Base-by-base conservation (phyloP, 2,113 vertebrate genomes). In the Pangasianodon hypophthalmus region DNA sequence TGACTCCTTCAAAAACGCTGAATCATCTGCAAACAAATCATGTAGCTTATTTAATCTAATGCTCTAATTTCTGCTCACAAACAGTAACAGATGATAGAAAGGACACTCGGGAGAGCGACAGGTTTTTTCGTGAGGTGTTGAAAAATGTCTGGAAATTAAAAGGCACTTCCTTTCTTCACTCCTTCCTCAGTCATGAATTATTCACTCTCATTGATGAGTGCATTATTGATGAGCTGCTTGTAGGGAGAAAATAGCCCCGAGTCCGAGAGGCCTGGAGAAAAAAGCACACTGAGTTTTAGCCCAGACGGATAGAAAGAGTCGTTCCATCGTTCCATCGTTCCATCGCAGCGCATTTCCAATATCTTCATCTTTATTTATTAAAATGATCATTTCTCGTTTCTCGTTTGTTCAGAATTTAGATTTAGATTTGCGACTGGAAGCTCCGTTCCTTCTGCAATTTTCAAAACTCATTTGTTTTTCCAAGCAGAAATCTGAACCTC, bases 181-280 rank as follows among this genome's bases (percentile, higher is more conserved):
- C 26, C 52, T 41, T 84, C 56, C 16, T 32, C 58, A 14, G 32
- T 11, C 21, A 56, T 91, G 52, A 80, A 88, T 90, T 50, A 67
- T 90, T 87, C 37, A 85, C 44, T 18, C 73, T 1, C 86, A 88
- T 56, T 88, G 60, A 90, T 82, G 48, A 52, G n/a, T 91, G 69
- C 67, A 90, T 90, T 84, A 88, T 90, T 90, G 87, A 90, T 90
- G 56, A 90, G 83, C 19, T 24, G 54, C 58, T 54, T 69, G 82
- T 69, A 60, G 54, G n/a, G 64, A 80, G 73, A 75, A 88, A 88
- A 79, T 41, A 16, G 83, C 16, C 46, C 18, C 37, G 37, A 60
- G 13, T 24, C 10, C 48, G 64, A 86, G 67, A 52, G 19, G 0
- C 41, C 41, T 46, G 21, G 73, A 46, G 44, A 41, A 5, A 46